A percentile compares a stretch with the other conserved stretches of the same genome.
These are phyloP conservation scores for Heteromurus nitidus DNA, from an alignment of 2,888 invertebrate genomes.

Conservation along the genomic window DNA sequence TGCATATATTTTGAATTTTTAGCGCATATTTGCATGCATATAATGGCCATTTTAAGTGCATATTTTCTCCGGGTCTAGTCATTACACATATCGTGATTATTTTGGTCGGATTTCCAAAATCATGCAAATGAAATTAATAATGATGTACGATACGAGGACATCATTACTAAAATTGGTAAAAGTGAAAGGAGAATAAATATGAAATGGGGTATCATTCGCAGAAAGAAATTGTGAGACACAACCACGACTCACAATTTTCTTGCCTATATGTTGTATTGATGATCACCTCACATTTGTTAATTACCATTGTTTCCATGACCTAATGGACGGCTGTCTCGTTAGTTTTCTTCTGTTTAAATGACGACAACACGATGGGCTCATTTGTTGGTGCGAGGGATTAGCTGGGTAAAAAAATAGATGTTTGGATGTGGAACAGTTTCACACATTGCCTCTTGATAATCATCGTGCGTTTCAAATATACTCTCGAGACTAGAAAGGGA, in stretches of 20 bases:
- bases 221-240: neutral
- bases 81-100: neutral
- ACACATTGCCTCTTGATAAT: no score
- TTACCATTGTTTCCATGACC: conserved; percentile 48
- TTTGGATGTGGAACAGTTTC: neutral
- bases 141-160: neutral
- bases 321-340: conserved; percentile 21
- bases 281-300: conserved; percentile 18
- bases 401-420: neutral
- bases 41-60: no score
- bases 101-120: conserved; percentile 13
- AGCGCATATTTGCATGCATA: no score
- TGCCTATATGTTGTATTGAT: neutral
- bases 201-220: neutral
- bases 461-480: neutral
- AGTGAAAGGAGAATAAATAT: conserved; percentile 45
- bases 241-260: neutral
- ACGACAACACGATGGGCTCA: neutral
- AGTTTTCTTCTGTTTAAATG: conserved; percentile 12
- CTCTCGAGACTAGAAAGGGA: no score
- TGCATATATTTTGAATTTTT: no score
- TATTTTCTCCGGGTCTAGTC: neutral
- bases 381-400: neutral
- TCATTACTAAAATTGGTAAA: conserved; percentile 8
- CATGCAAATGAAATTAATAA: conserved; percentile 23